A percentile compares a stretch with the other conserved stretches of the same genome.
Conservation (phyloP, 2,888 invertebrate genomes). For the Elgonia sp. region DNA sequence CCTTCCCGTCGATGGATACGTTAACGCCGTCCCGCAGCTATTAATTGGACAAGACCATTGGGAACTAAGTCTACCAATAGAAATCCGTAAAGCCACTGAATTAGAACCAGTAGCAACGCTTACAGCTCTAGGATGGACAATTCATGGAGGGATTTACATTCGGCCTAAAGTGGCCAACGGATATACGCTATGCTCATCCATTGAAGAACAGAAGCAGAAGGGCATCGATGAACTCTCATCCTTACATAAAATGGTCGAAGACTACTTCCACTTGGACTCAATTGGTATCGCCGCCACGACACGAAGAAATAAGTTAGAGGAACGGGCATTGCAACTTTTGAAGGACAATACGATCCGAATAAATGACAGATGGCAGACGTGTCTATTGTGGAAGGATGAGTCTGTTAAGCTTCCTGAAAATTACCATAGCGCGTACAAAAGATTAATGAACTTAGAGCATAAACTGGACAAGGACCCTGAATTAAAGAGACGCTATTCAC, state of each 20-base stretch:
- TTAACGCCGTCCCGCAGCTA: not conserved
- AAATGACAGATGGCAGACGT: constrained; percentile 44
- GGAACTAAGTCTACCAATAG: not conserved
- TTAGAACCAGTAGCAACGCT: not conserved
- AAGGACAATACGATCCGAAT: constrained; percentile 18
- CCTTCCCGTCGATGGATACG: not conserved
- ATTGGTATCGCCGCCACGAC: constrained; percentile 19
- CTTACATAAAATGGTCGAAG: constrained; percentile 11
- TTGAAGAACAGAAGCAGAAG: not conserved
- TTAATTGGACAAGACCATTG: constrained; percentile 27
- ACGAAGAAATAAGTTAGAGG: not conserved
- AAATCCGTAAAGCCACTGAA: not conserved
- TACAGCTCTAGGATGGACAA: not conserved
- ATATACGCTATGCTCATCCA: not conserved
- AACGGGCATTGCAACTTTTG: constrained; percentile 32
- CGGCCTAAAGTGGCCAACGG: not conserved
- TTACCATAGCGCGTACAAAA: not conserved
- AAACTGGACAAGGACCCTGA: constrained; percentile 14
- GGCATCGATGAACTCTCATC: not conserved
- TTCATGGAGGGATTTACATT: not conserved
- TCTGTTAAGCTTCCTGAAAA: not conserved
- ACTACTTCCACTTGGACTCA: constrained; percentile 19
- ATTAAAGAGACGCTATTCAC: not conserved
- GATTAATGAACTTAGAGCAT: constrained; percentile 1
- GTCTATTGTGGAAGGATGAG: constrained; percentile 29